Conservation (phyloP, 1,140 invertebrate genomes). For the Drosophila nigrodunni region DNA sequence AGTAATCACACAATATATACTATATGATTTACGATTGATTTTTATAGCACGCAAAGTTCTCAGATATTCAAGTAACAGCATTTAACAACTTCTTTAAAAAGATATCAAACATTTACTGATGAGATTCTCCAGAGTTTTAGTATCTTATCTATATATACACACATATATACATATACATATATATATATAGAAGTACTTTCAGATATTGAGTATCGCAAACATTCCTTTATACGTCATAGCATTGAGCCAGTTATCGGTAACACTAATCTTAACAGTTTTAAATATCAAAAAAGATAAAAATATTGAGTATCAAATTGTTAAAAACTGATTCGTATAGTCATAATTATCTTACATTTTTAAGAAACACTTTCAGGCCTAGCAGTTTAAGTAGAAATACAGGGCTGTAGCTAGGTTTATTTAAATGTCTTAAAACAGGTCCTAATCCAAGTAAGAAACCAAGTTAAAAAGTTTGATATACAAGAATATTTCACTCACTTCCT, state of each 20-base stretch:
- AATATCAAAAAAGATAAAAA: neutral
- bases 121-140: neutral
- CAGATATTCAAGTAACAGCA: neutral
- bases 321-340: neutral
- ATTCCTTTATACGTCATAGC: conserved; percentile 4
- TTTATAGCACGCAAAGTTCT: conserved; percentile 6
- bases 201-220: conserved; percentile 16
- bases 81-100: conserved; percentile 4
- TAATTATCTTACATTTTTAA: no score
- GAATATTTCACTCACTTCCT: no score
- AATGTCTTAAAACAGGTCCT: no score
- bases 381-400: no score
- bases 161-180: no score
- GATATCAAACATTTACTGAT: neutral
- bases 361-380: no score
- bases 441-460: no score
- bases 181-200: neutral
- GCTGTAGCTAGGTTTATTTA: no score
- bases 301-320: neutral
- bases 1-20: neutral
- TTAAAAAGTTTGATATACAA: no score
- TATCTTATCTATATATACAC: conserved; percentile 2
- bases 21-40: conserved; percentile 7
- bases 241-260: neutral
- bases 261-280: conserved; percentile 1